Evolutionary conservation across 2,797 vertebrate genomes (phyloP).

Genomic region (Hyperoplus lanceolatus): DNA sequence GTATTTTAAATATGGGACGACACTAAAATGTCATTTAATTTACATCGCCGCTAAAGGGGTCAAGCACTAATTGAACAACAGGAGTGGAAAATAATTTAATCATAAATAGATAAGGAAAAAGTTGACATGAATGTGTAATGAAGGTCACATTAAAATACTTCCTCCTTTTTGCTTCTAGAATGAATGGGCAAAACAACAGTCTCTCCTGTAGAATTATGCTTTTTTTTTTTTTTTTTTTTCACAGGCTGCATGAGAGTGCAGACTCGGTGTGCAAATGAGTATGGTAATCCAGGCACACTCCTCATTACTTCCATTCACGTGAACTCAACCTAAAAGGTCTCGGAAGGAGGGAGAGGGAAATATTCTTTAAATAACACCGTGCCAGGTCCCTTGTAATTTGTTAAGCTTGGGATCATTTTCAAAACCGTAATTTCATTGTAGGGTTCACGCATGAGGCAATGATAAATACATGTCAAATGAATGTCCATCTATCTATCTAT

Average conservation of each 20-base stretch:
- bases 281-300: slow-evolving; percentile 73
- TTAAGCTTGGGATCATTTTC: slow-evolving; percentile 19
- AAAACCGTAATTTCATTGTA: not conserved
- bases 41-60: slow-evolving; percentile 99
- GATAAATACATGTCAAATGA: slow-evolving; percentile 2
- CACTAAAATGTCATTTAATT: slow-evolving; percentile 99
- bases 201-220: slow-evolving; percentile 67
- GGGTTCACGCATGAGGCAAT: slow-evolving; percentile 6
- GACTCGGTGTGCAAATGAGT: slow-evolving; percentile 69
- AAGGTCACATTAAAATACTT: slow-evolving; percentile 99
- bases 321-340: slow-evolving; percentile 50
- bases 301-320: slow-evolving; percentile 64
- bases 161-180: slow-evolving; percentile 80
- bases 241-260: slow-evolving; percentile 51
- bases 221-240: slow-evolving; percentile 42
- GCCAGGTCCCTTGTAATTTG: slow-evolving; percentile 6
- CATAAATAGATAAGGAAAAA: slow-evolving; percentile 94
- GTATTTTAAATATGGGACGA: slow-evolving; percentile 99
- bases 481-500: not conserved
- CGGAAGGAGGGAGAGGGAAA: slow-evolving; percentile 28
- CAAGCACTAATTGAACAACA: slow-evolving; percentile 99
- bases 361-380: slow-evolving; percentile 42
- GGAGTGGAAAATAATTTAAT: slow-evolving; percentile 94
- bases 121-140: slow-evolving; percentile 98
- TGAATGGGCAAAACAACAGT: slow-evolving; percentile 86